These are phyloP conservation scores for Trichomycterus rosablanca DNA, from an alignment of 2,113 vertebrate genomes.

Conservation along the genomic window DNA sequence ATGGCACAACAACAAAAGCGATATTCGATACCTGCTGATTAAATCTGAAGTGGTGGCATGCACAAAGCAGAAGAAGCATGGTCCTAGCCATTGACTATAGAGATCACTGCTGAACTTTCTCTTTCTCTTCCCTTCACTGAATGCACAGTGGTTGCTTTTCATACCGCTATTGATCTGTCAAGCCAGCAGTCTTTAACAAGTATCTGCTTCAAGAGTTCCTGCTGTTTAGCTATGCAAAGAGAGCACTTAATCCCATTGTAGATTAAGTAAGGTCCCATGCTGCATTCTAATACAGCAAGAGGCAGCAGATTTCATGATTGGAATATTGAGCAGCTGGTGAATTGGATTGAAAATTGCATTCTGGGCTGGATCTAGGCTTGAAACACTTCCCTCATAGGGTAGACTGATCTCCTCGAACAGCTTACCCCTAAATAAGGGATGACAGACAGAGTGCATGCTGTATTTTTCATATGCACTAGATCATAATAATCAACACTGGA, in stretches of 20 bases:
- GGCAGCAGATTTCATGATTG: constrained; percentile 58
- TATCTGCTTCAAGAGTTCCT: constrained; percentile 55
- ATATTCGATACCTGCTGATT: constrained; percentile 23
- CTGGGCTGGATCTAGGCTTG: constrained; percentile 38
- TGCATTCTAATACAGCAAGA: constrained; percentile 51
- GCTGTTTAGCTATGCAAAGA: constrained; percentile 65
- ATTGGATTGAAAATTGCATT: constrained; percentile 54
- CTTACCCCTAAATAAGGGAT: constrained; percentile 16
- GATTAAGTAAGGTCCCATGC: constrained; percentile 56
- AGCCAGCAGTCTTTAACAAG: constrained; percentile 50
- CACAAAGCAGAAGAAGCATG: too few species aligned
- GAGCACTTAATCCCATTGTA: constrained; percentile 61
- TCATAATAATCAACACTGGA: too few species aligned
- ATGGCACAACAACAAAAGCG: too few species aligned
- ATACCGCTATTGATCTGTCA: constrained; percentile 61
- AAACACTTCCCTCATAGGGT: constrained; percentile 23
- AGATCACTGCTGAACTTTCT: too few species aligned
- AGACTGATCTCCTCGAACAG: constrained; percentile 11
- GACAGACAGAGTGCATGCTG: constrained; percentile 3
- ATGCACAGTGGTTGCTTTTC: constrained; percentile 62
- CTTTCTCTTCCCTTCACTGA: constrained; percentile 46
- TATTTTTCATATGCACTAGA: not conserved
- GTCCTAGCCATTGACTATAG: too few species aligned
- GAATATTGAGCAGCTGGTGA: constrained; percentile 58
- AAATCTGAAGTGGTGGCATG: constrained; percentile 1